Percentiles rank a stretch among this genome's conserved stretches.
Conservation (phyloP, 2,113 vertebrate genomes). For the Eolophus roseicapilla region DNA sequence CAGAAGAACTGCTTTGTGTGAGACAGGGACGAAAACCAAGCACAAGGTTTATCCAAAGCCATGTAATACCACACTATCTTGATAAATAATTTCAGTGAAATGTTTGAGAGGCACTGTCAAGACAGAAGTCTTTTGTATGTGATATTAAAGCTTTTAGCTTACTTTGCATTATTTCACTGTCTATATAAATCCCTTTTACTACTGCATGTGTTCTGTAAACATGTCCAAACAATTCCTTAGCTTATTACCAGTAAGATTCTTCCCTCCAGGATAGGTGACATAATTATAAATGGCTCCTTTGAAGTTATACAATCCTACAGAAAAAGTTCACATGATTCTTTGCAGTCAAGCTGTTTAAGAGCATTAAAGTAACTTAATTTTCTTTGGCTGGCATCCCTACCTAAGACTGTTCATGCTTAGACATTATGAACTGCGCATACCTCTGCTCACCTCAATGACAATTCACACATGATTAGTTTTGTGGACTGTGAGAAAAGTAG, state of each 20-base stretch:
- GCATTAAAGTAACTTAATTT: slow-evolving; percentile 58
- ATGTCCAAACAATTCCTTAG: slow-evolving; percentile 27
- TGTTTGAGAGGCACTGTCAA: not conserved
- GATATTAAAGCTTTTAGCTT: slow-evolving; percentile 48
- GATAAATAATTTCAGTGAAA: not conserved
- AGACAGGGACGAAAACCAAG: not conserved
- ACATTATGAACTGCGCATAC: not conserved
- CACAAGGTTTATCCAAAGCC: not conserved
- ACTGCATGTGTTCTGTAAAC: slow-evolving; percentile 11
- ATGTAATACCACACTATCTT: not conserved
- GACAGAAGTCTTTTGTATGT: not conserved
- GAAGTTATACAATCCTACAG: slow-evolving; percentile 50
- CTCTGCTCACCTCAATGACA: slow-evolving; percentile 32
- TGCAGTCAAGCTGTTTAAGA: slow-evolving; percentile 30
- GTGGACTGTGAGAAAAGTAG: slow-evolving; percentile 20
- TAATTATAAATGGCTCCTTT: slow-evolving; percentile 41
- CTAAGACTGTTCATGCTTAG: not conserved
- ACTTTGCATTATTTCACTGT: slow-evolving; percentile 31
- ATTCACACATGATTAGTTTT: not conserved
- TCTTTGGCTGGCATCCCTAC: slow-evolving; percentile 13
- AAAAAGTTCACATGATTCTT: slow-evolving; percentile 43
- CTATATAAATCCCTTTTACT: slow-evolving; percentile 17
- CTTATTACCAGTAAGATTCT: slow-evolving; percentile 29
- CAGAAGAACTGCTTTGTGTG: not conserved
- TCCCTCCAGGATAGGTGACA: slow-evolving; percentile 47